A percentile compares a stretch with the other conserved stretches of the same genome.
Conservation (phyloP, 2,888 invertebrate species). For the Yponomeuta sedellus region DNA sequence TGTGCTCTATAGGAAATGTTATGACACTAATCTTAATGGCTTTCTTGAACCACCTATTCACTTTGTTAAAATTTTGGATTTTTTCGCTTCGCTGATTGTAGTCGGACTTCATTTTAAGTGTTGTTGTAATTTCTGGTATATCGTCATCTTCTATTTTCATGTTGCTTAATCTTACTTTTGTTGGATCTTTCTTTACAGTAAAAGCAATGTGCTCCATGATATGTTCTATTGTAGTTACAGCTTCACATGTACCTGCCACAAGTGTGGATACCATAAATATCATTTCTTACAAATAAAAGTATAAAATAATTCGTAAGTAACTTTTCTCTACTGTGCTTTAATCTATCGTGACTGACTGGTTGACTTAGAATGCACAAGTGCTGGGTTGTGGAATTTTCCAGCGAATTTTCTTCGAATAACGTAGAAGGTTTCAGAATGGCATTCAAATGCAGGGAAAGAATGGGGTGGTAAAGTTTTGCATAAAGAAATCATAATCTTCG, state of each 20-base stretch:
- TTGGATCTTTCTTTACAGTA: constrained; percentile 72
- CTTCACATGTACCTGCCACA: constrained; percentile 73
- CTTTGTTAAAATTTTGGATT: constrained; percentile 74
- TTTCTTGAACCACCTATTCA: constrained; percentile 86
- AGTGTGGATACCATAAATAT: too few species aligned
- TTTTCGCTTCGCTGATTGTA: constrained; percentile 68
- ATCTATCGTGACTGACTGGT: too few species aligned
- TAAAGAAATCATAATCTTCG: too few species aligned
- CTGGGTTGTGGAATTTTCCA: too few species aligned
- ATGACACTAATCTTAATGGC: constrained; percentile 80
- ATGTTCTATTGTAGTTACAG: constrained; percentile 75
- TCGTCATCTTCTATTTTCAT: constrained; percentile 63
- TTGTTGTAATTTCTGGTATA: constrained; percentile 70
- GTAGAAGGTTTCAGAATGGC: too few species aligned
- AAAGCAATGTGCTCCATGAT: constrained; percentile 83
- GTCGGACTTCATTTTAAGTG: constrained; percentile 69
- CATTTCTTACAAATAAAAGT: too few species aligned
- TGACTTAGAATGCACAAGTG: too few species aligned
- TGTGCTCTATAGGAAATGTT: constrained; percentile 76
- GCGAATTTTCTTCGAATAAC: too few species aligned
- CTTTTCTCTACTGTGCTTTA: too few species aligned
- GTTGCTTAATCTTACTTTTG: constrained; percentile 75
- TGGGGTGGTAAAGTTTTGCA: too few species aligned
- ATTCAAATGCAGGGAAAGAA: too few species aligned
- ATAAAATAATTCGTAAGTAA: too few species aligned